phyloP scores from a whole-genome alignment of 2,797 vertebrate genomes.

The Tragopan temminckii region DNA sequence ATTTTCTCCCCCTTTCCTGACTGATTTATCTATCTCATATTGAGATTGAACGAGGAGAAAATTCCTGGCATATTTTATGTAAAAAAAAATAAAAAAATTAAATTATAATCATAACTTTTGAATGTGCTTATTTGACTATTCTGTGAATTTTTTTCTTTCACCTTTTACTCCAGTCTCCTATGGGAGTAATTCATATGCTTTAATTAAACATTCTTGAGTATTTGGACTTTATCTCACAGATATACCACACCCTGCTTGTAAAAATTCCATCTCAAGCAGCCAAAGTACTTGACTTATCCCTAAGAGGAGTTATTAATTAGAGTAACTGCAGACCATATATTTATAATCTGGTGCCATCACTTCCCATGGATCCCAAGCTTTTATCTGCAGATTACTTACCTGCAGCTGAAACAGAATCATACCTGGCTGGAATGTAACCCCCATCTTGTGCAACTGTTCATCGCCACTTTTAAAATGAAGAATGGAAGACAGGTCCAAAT shows the following conservation, averaged over 20 bases:
- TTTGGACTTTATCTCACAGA: conserved; percentile 68
- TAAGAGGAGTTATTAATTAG: conserved; percentile 47
- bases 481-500: neutral
- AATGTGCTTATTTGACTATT: neutral
- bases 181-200: conserved; percentile 43
- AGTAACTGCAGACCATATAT: neutral
- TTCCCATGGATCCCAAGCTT: neutral
- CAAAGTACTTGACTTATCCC: conserved; percentile 36
- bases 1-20: neutral
- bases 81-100: neutral
- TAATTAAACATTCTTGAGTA: conserved; percentile 58
- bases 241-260: conserved; percentile 60
- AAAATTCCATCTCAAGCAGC: conserved; percentile 51
- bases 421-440: neutral
- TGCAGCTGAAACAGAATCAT: conserved; percentile 3
- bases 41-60: neutral
- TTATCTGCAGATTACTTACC: conserved; percentile 23
- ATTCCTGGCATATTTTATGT: neutral
- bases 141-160: neutral
- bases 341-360: conserved; percentile 45
- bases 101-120: neutral
- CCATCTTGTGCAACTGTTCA: neutral
- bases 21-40: neutral
- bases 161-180: neutral
- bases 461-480: neutral